Conservation (phyloP, 1,140 invertebrate species). For the Apis florea region DNA sequence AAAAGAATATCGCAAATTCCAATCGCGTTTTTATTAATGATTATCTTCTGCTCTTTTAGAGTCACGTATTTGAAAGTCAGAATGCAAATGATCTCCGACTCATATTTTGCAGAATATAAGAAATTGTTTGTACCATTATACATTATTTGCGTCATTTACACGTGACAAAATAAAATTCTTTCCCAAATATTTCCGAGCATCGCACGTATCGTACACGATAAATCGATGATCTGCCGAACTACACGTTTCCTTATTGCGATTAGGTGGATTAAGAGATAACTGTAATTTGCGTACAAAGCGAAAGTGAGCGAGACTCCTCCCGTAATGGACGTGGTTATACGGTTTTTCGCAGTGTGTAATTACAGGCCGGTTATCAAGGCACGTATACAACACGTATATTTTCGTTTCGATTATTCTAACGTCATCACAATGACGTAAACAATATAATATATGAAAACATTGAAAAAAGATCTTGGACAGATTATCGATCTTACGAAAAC, state of each 20-base stretch:
- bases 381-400: constrained; percentile 7
- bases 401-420: neutral
- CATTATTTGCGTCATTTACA: neutral
- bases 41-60: neutral
- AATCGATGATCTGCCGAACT: neutral
- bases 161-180: neutral
- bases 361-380: neutral
- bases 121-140: neutral
- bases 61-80: neutral
- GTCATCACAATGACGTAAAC: neutral
- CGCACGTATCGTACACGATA: neutral
- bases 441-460: neutral
- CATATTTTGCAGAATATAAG: neutral
- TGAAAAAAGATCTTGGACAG: neutral
- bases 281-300: constrained; percentile 24
- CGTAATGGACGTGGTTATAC: neutral
- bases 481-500: too few relatives aligned
- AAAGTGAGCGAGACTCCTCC: constrained; percentile 6
- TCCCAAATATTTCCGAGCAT: neutral
- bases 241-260: neutral
- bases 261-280: neutral
- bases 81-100: neutral
- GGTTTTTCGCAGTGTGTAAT: neutral
- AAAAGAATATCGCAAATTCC: neutral
- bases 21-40: neutral